Percentiles rank a stretch among this genome's conserved stretches.
Conservation (phyloP, 64 coral and sea anemone genomes). For the Actinia tenebrosa region DNA sequence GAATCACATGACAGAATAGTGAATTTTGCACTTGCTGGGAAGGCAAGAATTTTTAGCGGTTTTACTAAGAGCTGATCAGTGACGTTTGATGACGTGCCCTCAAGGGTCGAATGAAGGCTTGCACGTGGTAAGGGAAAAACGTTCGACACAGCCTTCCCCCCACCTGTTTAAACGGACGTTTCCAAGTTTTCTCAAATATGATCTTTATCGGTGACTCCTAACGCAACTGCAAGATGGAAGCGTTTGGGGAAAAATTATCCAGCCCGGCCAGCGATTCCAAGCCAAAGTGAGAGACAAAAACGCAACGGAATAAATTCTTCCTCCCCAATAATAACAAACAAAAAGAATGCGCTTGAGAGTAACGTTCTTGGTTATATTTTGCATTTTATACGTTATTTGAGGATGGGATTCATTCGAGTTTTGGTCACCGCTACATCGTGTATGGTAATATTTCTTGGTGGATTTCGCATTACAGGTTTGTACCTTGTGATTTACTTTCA, state of each 20-base stretch:
- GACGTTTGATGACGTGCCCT: constrained; percentile 19
- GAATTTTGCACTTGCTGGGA: background rate
- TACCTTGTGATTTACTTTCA: background rate
- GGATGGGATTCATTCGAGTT: constrained; percentile 1
- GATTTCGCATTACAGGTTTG: background rate
- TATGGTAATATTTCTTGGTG: background rate
- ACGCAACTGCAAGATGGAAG: constrained; percentile 5
- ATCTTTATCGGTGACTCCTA: constrained; percentile 16
- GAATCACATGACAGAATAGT: background rate
- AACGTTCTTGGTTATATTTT: background rate
- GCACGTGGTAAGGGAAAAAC: constrained; percentile 1
- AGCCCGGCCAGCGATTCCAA: background rate
- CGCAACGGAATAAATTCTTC: background rate
- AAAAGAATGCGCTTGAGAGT: background rate
- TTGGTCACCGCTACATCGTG: background rate
- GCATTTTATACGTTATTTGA: background rate
- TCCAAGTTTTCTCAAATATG: constrained; percentile 17
- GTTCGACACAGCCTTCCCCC: background rate
- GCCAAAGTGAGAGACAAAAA: background rate
- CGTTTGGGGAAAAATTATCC: background rate
- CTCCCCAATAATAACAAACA: background rate
- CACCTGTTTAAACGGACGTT: constrained; percentile 39
- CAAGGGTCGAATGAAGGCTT: background rate
- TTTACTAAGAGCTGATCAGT: background rate
- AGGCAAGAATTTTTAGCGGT: constrained; percentile 17